These are phyloP conservation scores for Threskiornis aethiopicus DNA, from an alignment of 2,797 vertebrate genomes.

Conservation along the genomic window DNA sequence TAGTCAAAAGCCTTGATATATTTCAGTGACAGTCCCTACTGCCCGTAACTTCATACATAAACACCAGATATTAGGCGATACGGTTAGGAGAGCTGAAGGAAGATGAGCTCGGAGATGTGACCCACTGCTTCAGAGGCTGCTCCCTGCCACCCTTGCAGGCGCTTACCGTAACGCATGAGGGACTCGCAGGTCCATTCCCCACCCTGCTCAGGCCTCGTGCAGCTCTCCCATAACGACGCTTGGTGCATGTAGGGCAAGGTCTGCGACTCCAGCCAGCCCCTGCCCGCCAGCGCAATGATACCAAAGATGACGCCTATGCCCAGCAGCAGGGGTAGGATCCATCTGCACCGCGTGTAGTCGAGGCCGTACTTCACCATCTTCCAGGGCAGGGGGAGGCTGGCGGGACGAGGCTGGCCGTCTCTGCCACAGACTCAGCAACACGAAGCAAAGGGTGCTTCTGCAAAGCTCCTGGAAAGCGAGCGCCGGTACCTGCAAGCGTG, in stretches of 20 bases:
- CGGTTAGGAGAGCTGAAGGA: not conserved
- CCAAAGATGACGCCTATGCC: constrained; percentile 71
- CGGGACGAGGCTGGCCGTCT: not conserved
- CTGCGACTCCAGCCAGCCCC: constrained; percentile 65
- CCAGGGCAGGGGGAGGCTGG: not conserved
- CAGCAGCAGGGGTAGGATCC: constrained; percentile 71
- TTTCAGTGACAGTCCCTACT: not conserved
- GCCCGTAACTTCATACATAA: not conserved
- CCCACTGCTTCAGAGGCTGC: not conserved
- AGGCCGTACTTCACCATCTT: constrained; percentile 70
- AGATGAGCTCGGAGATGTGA: not conserved
- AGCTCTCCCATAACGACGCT: constrained; percentile 63
- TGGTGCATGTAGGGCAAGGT: constrained; percentile 1
- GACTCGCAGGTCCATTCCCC: constrained; percentile 36
- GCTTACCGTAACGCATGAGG: constrained; percentile 66
- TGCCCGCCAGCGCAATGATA: constrained; percentile 60
- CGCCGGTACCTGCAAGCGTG: fast-evolving
- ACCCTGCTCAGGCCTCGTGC: not conserved
- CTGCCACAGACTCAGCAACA: not conserved
- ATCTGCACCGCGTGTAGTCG: constrained; percentile 69
- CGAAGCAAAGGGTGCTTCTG: not conserved
- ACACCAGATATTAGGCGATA: not conserved
- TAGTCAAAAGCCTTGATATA: not conserved
- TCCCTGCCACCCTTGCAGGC: not conserved
- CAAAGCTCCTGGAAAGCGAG: not conserved